Conservation (phyloP, 1,140 invertebrate genomes). For the Yoshiicerus persimilis region DNA sequence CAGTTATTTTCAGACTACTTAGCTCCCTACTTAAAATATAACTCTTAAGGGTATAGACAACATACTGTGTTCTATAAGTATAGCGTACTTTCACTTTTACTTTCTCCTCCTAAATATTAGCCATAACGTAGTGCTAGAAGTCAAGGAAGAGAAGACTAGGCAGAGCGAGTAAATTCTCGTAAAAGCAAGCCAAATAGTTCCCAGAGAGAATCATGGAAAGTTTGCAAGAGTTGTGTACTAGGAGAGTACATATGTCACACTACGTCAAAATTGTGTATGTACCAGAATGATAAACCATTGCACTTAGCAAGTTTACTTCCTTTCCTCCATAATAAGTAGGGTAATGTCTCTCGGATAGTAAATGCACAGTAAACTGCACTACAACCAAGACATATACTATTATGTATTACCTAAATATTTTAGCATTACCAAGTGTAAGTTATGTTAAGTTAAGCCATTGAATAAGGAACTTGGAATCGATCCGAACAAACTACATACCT, state of each 20-base stretch:
- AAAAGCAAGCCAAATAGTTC: background rate
- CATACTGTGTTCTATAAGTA: too few relatives aligned
- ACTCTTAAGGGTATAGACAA: too few relatives aligned
- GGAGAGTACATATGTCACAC: background rate
- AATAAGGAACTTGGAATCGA: background rate
- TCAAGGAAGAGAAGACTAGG: background rate
- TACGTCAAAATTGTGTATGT: constrained; percentile 17
- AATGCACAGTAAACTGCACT: background rate
- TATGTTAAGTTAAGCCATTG: background rate
- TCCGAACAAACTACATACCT: background rate
- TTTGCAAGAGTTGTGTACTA: background rate
- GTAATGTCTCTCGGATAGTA: background rate
- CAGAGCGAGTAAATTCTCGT: background rate
- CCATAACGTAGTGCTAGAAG: background rate
- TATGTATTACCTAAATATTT: background rate
- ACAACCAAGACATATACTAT: background rate
- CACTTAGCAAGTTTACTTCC: constrained; percentile 15
- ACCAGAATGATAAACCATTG: constrained; percentile 14
- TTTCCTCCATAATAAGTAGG: background rate
- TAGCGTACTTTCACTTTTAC: background rate
- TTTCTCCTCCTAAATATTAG: background rate
- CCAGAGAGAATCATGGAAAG: background rate
- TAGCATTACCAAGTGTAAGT: background rate
- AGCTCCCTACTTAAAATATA: background rate
- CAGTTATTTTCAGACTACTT: background rate